Evolutionary conservation across 2,797 vertebrate species (phyloP).

Genomic region (Gymnoscopelus braueri): DNA sequence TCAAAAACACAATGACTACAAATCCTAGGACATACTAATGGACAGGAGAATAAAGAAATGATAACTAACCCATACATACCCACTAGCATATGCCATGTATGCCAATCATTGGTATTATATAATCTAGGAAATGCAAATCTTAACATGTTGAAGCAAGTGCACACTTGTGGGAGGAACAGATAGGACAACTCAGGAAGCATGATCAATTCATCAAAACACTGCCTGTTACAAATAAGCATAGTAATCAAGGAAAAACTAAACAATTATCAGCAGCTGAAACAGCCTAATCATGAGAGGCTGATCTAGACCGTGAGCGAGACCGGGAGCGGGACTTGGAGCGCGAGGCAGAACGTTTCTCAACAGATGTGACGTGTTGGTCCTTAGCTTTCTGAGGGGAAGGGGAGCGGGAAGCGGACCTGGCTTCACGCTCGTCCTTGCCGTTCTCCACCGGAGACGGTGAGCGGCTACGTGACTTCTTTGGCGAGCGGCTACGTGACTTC

Average conservation of each 20-base stretch:
- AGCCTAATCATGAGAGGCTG: conserved; percentile 79
- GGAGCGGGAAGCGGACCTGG: conserved; percentile 84
- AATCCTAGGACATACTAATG: not conserved
- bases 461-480: too few species aligned
- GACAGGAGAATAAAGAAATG: not conserved
- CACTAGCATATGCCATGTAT: not conserved
- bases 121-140: conserved; percentile 19
- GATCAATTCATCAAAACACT: conserved; percentile 46
- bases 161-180: conserved; percentile 39
- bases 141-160: conserved; percentile 26
- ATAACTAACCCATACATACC: not conserved
- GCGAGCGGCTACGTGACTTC: too few species aligned
- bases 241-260: conserved; percentile 29
- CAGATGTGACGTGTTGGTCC: conserved; percentile 84
- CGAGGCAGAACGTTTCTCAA: conserved; percentile 81
- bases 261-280: conserved; percentile 9
- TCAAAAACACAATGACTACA: not conserved
- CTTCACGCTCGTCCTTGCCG: conserved; percentile 84
- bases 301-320: conserved; percentile 81
- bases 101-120: not conserved
- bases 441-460: conserved; percentile 86
- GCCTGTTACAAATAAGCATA: conserved; percentile 66
- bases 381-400: conserved; percentile 60
- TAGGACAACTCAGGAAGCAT: conserved; percentile 39
- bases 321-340: conserved; percentile 69